A percentile compares a stretch with the other conserved stretches of the same genome.
Conservation (phyloP, 2,888 invertebrate genomes). For the Sphaerophoria taeniata region DNA sequence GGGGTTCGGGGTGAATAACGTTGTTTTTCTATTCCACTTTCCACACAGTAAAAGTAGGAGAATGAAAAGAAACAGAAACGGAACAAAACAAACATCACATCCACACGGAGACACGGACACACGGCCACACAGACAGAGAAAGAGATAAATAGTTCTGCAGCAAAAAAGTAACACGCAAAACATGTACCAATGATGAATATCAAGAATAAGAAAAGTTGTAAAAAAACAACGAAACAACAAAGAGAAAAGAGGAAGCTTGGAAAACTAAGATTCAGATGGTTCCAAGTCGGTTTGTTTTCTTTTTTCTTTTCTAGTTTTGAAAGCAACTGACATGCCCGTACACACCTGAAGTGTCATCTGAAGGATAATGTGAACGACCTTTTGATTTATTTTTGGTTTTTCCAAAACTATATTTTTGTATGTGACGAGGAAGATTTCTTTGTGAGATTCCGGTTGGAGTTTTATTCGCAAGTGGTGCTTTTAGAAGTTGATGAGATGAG, state of each 20-base stretch:
- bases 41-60: background rate
- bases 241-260: background rate
- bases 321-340: background rate
- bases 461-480: no score
- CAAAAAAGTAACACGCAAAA: conserved; percentile 33
- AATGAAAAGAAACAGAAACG: conserved; percentile 21
- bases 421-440: background rate
- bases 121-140: conserved; percentile 41
- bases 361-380: conserved; percentile 43
- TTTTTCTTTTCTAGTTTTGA: background rate
- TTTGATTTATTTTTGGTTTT: conserved; percentile 49
- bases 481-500: no score
- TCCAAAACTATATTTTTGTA: conserved; percentile 2
- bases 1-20: no score
- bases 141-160: conserved; percentile 62
- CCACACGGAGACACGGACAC: conserved; percentile 64
- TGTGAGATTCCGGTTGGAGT: no score
- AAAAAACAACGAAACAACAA: background rate
- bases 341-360: conserved; percentile 34
- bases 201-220: conserved; percentile 15
- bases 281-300: background rate
- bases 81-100: conserved; percentile 27
- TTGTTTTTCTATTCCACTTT: background rate
- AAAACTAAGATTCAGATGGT: conserved; percentile 14
- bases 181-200: conserved; percentile 33